phyloP scores from a whole-genome alignment of 2,113 vertebrate species.

The Cathartes aura region DNA sequence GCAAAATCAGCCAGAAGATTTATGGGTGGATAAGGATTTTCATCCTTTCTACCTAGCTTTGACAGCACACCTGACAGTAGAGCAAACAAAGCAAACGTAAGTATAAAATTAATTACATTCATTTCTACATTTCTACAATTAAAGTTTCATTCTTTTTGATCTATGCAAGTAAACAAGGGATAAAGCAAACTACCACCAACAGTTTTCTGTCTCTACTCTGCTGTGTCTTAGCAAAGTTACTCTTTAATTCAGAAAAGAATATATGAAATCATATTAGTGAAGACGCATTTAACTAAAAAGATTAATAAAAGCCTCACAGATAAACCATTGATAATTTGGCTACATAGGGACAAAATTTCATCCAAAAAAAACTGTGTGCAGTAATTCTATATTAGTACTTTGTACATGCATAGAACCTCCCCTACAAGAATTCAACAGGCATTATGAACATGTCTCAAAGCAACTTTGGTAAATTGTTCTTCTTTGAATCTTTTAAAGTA shows the following conservation, averaged over 20 bases:
- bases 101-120: neutral
- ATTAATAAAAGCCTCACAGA: neutral
- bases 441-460: neutral
- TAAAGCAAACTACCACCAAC: neutral
- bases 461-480: neutral
- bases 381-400: neutral
- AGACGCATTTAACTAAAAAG: neutral
- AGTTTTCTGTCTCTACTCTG: neutral
- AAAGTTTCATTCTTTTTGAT: neutral
- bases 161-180: neutral
- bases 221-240: neutral
- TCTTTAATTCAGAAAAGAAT: neutral
- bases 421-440: neutral
- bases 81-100: neutral
- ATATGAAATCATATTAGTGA: neutral
- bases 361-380: neutral
- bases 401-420: rapidly evolving
- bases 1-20: slow-evolving; percentile 95
- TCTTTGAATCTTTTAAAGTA: neutral
- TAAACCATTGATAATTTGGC: neutral
- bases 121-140: neutral
- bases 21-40: slow-evolving; percentile 86
- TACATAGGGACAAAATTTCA: neutral
- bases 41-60: slow-evolving; percentile 83
- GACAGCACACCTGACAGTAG: slow-evolving; percentile 86